Evolutionary conservation across 2,888 invertebrate species (phyloP).

Genomic region (Pseudolycoriella hygida): DNA sequence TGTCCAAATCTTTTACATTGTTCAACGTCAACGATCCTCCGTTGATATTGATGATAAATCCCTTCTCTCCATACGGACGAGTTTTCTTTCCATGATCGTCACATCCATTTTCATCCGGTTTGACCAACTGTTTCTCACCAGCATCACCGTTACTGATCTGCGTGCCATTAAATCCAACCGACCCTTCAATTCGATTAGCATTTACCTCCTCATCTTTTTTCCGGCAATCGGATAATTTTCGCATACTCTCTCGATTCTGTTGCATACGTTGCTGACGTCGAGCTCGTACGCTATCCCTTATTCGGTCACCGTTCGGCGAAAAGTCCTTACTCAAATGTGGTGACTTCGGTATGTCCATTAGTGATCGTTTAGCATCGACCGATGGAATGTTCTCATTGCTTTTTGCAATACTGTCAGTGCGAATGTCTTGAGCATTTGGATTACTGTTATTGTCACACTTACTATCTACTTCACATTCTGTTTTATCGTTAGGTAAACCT

Average conservation of each 20-base stretch:
- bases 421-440: not conserved
- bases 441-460: conserved; percentile 2
- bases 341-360: conserved; percentile 24
- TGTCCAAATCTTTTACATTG: conserved; percentile 26
- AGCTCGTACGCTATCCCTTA: conserved; percentile 27
- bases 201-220: conserved; percentile 5
- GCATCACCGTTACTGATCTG: not conserved
- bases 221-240: conserved; percentile 7
- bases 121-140: not conserved
- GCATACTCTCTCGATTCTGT: conserved; percentile 12
- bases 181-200: not conserved
- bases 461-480: not conserved
- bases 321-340: conserved; percentile 29
- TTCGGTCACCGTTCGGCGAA: conserved; percentile 26
- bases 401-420: not conserved
- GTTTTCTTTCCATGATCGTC: conserved; percentile 15
- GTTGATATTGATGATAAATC: conserved; percentile 23
- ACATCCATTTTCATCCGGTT: not conserved
- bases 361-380: conserved; percentile 5
- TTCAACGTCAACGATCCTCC: conserved; percentile 23
- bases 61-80: conserved; percentile 26
- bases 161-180: not conserved
- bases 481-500: not conserved
- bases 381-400: conserved; percentile 1
- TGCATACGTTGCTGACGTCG: conserved; percentile 19